phyloP scores from a whole-genome alignment of 2,888 invertebrate genomes.

The Lepidochrysops patricia region DNA sequence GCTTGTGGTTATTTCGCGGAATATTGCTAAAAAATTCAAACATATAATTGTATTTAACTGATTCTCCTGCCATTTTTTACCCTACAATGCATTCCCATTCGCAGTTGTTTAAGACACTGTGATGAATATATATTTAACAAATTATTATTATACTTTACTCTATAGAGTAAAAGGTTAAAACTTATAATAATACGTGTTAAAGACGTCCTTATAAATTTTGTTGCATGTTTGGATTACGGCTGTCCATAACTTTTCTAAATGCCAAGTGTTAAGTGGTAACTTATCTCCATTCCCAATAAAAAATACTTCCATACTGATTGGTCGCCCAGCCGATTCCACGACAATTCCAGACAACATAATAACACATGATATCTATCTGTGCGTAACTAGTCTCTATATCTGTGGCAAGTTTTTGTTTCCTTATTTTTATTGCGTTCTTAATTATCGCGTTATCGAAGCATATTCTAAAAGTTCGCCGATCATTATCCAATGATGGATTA shows the following conservation, averaged over 20 bases:
- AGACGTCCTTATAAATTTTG: background rate
- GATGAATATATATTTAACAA: background rate
- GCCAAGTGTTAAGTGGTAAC: background rate
- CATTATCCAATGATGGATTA: slow-evolving; percentile 10
- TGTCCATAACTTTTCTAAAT: background rate
- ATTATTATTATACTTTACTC: background rate
- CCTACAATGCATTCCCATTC: no score
- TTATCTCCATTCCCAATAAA: background rate
- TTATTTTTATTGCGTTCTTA: background rate
- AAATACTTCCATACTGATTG: background rate
- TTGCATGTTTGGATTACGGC: background rate
- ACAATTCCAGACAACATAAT: background rate
- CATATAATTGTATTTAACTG: no score
- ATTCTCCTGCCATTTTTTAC: no score
- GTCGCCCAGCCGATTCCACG: background rate
- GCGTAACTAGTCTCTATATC: background rate
- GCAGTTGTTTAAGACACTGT: no score
- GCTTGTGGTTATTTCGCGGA: no score
- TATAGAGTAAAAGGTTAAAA: background rate
- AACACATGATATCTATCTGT: background rate
- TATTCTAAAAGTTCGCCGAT: background rate
- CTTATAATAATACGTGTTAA: background rate
- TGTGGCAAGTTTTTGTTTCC: background rate
- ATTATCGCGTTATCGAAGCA: background rate
- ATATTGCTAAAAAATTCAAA: no score